These are phyloP conservation scores for Mimachlamys varia DNA, from an alignment of 2,888 invertebrate genomes.

Conservation along the genomic window DNA sequence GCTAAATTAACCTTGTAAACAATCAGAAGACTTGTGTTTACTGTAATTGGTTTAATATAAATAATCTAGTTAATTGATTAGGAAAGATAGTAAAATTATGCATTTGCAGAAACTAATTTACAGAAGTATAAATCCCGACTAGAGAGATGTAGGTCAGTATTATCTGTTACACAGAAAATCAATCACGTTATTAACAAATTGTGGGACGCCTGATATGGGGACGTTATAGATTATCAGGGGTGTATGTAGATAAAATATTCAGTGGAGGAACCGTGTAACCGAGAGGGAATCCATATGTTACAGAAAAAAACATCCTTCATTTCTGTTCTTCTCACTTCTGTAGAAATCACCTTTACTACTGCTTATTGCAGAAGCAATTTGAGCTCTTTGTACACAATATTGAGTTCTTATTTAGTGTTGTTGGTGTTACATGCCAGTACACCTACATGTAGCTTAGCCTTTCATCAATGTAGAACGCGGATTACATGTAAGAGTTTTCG, in stretches of 20 bases:
- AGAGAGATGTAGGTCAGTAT: neutral
- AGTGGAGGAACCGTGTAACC: neutral
- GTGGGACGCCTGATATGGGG: neutral
- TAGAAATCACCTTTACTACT: neutral
- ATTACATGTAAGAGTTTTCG: neutral
- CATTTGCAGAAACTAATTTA: neutral
- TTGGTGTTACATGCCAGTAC: neutral
- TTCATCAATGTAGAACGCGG: neutral
- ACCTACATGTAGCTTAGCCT: no score
- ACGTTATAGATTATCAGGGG: neutral
- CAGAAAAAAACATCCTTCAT: neutral
- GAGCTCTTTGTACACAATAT: neutral
- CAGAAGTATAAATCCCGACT: neutral
- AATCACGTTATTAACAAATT: slow-evolving; percentile 2
- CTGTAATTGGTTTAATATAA: neutral
- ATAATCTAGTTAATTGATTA: neutral
- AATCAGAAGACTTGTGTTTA: neutral
- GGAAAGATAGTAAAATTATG: neutral
- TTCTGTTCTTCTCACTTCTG: neutral
- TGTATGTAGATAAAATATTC: neutral
- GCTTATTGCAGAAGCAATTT: neutral
- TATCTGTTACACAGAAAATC: neutral
- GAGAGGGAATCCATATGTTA: neutral
- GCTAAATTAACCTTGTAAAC: neutral
- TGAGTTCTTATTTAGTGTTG: neutral